Evolutionary conservation across 1,140 invertebrate genomes (phyloP).

Genomic region (Popillia japonica): DNA sequence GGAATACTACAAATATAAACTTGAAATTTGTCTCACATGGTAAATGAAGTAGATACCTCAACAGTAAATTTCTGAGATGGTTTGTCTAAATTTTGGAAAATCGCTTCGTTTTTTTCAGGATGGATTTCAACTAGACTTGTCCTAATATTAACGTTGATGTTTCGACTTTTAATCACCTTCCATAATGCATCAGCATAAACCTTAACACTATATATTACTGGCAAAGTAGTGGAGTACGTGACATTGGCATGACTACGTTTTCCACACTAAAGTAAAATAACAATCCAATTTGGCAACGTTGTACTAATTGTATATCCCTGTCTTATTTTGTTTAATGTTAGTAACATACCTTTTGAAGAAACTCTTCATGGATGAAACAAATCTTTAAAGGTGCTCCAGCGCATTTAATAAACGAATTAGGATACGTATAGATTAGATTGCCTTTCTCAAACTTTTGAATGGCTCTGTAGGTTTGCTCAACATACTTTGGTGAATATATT

Average conservation of each 20-base stretch:
- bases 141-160: conserved; percentile 80
- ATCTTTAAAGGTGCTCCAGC: conserved; percentile 98
- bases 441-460: conserved; percentile 79
- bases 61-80: conserved; percentile 64
- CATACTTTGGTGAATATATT: conserved; percentile 87
- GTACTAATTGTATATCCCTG: too few relatives aligned
- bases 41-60: conserved; percentile 59
- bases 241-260: conserved; percentile 78
- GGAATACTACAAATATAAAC: conserved; percentile 72
- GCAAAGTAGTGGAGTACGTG: conserved; percentile 85
- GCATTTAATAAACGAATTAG: conserved; percentile 92
- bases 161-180: conserved; percentile 77
- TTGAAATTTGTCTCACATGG: not conserved
- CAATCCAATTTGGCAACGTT: too few relatives aligned
- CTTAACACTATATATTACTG: conserved; percentile 92
- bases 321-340: too few relatives aligned
- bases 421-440: conserved; percentile 93
- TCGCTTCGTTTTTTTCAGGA: conserved; percentile 75
- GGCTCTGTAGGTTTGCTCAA: conserved; percentile 78
- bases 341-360: conserved; percentile 75
- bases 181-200: conserved; percentile 91
- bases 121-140: conserved; percentile 84
- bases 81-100: conserved; percentile 81
- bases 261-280: conserved; percentile 67
- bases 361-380: conserved; percentile 89